Evolutionary conservation across 2,888 invertebrate species (phyloP).

Genomic region (Apocheima hispidaria): DNA sequence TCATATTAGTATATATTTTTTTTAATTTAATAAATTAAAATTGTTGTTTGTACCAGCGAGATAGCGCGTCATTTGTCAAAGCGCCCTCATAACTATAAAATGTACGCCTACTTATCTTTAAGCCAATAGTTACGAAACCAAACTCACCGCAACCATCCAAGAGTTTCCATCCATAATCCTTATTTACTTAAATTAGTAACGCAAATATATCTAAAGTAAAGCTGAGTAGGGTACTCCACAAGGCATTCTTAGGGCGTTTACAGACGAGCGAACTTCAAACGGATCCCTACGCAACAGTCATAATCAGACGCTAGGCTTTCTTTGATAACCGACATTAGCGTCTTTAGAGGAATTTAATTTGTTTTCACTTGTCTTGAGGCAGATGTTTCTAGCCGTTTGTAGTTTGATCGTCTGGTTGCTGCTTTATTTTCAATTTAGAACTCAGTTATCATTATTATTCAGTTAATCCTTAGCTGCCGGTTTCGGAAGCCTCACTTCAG

Average conservation of each 20-base stretch:
- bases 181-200: constrained; percentile 44
- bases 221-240: constrained; percentile 55
- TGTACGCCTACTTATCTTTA: too few relatives aligned
- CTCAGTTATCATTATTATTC: not conserved
- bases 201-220: constrained; percentile 47
- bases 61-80: too few relatives aligned
- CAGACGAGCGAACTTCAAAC: constrained; percentile 77
- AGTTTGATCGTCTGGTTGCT: constrained; percentile 1
- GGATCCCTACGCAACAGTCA: constrained; percentile 64
- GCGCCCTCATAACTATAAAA: too few relatives aligned
- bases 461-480: too few relatives aligned
- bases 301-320: constrained; percentile 79
- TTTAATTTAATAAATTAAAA: too few relatives aligned
- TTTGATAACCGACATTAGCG: constrained; percentile 80
- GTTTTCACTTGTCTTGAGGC: constrained; percentile 64
- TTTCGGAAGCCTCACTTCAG: too few relatives aligned
- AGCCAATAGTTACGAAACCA: constrained; percentile 7
- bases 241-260: constrained; percentile 76
- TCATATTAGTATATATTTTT: too few relatives aligned
- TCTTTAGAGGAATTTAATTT: constrained; percentile 81
- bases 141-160: constrained; percentile 11
- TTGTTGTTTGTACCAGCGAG: too few relatives aligned
- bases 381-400: constrained; percentile 37
- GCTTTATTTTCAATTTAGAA: constrained; percentile 4
- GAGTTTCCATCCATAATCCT: constrained; percentile 33